phyloP scores from a whole-genome alignment of 1,140 invertebrate genomes.

The Ceratosolen solmsi region DNA sequence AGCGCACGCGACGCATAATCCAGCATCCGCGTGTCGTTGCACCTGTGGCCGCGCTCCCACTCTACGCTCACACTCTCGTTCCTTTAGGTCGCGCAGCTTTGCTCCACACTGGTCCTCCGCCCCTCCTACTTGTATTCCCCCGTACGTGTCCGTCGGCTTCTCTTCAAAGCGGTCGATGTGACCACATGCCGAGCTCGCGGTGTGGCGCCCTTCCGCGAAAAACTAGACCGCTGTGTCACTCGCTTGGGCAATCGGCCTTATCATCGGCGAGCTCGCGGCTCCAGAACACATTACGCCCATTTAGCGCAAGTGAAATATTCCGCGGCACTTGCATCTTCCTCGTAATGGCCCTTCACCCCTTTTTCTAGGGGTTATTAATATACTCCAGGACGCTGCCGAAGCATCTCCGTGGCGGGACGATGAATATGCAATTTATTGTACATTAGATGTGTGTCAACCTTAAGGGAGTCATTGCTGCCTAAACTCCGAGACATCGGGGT shows the following conservation, averaged over 20 bases:
- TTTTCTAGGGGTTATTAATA: no score
- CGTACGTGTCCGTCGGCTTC: not conserved
- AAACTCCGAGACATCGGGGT: no score
- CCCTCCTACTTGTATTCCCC: not conserved
- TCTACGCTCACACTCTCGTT: not conserved
- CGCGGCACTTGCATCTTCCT: no score
- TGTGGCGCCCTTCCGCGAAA: slow-evolving; percentile 14
- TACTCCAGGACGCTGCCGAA: no score
- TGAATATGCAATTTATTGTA: no score
- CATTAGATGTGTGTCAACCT: no score
- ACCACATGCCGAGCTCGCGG: not conserved
- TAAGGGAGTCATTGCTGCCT: no score
- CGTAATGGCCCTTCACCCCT: no score
- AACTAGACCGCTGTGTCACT: slow-evolving; percentile 1
- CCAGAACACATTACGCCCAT: not conserved
- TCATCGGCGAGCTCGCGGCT: not conserved
- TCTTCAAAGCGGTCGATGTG: slow-evolving; percentile 13
- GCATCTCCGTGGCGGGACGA: no score
- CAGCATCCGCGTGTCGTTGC: not conserved
- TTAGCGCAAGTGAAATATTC: not conserved
- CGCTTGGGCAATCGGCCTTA: slow-evolving; percentile 11
- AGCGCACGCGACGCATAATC: not conserved
- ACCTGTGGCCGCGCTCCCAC: not conserved
- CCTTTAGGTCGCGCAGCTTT: not conserved
- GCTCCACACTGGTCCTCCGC: not conserved